Percentiles rank a stretch among this genome's conserved stretches.
Conservation (phyloP, 2,888 invertebrate genomes). For the Hirudinaria manillensis region DNA sequence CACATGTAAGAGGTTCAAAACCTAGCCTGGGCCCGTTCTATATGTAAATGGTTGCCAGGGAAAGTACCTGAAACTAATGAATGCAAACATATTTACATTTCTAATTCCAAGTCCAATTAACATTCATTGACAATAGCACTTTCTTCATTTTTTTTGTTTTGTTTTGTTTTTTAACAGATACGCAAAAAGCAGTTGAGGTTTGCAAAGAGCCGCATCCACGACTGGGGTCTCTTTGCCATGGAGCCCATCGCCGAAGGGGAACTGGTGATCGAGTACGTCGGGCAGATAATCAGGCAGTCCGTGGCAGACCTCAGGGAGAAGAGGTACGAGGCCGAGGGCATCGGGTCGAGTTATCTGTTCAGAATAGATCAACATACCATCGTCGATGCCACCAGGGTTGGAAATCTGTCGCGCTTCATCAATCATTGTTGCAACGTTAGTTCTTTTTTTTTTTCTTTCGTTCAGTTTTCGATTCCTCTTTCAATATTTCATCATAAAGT, state of each 20-base stretch:
- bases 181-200: constrained; percentile 96
- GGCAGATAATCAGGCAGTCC: constrained; percentile 73
- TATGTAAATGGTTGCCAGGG: no score
- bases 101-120: no score
- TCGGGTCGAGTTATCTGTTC: constrained; percentile 88
- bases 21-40: no score
- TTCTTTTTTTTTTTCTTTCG: constrained; percentile 44
- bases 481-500: neutral
- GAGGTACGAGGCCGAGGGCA: constrained; percentile 91
- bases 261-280: constrained; percentile 99
- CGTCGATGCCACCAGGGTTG: constrained; percentile 97
- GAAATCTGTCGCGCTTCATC: constrained; percentile 93
- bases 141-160: neutral
- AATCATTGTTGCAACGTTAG: constrained; percentile 99
- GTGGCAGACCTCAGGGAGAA: constrained; percentile 89
- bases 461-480: neutral
- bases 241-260: constrained; percentile 97
- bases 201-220: constrained; percentile 94
- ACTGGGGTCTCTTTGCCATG: constrained; percentile 97
- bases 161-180: constrained; percentile 60
- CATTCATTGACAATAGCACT: neutral
- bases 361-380: constrained; percentile 93
- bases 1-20: no score
- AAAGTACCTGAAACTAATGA: no score
- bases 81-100: no score